Conservation (phyloP, 2,888 invertebrate genomes). For the Eueremaeus valkanovi region DNA sequence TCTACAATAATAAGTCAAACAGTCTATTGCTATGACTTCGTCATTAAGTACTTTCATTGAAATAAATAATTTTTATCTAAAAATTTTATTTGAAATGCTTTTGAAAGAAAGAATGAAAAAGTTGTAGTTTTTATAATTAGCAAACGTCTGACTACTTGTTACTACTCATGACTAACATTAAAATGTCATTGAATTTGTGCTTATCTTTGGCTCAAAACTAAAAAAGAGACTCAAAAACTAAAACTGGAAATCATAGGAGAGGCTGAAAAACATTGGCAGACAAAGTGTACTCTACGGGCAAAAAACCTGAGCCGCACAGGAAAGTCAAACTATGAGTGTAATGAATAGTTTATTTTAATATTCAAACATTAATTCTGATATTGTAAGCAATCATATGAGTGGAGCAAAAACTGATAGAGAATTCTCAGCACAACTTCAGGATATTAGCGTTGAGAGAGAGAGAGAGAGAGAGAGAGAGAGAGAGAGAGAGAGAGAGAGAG, state of each 20-base stretch:
- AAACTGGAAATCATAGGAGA: not conserved
- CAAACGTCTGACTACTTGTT: slow-evolving; percentile 13
- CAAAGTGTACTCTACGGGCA: not conserved
- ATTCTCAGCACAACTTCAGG: slow-evolving; percentile 28
- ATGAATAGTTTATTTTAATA: not conserved
- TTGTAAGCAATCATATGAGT: not conserved
- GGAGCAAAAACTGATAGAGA: not conserved
- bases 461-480: slow-evolving; percentile 4
- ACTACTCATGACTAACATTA: slow-evolving; percentile 10
- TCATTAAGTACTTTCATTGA: not conserved
- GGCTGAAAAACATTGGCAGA: not conserved
- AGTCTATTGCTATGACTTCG: no score
- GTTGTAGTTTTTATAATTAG: slow-evolving; percentile 9
- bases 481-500: slow-evolving; percentile 1
- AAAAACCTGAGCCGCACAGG: not conserved
- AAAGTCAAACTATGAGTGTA: not conserved
- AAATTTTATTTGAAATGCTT: slow-evolving; percentile 2
- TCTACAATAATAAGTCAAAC: no score
- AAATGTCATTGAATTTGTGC: slow-evolving; percentile 14
- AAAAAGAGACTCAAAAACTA: not conserved
- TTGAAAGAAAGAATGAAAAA: not conserved
- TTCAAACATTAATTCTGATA: slow-evolving; percentile 29
- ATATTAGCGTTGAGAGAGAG: not conserved
- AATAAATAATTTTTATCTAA: not conserved
- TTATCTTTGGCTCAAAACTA: slow-evolving; percentile 6